Conservation (phyloP, 2,113 vertebrate genomes). For the Megatriorchis doriae region DNA sequence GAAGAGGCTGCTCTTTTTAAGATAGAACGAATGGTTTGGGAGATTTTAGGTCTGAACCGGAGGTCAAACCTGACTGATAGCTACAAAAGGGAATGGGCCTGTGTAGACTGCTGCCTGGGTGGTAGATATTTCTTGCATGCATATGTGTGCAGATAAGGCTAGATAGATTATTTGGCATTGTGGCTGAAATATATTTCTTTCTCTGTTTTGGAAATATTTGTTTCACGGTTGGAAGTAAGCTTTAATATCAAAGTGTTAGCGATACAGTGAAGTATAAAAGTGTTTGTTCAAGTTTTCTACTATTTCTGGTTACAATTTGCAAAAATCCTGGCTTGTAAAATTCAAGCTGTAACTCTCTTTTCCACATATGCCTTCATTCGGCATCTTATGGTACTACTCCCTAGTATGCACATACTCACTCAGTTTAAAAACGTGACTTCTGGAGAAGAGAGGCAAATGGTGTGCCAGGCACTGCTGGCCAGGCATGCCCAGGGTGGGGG, state of each 20-base stretch:
- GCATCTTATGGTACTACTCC: neutral
- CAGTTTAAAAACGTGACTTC: neutral
- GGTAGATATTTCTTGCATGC: neutral
- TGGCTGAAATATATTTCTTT: neutral
- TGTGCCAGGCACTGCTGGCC: neutral
- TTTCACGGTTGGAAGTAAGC: neutral
- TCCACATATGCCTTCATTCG: neutral
- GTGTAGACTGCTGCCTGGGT: neutral
- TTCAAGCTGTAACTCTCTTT: neutral
- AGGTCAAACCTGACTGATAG: constrained; percentile 48
- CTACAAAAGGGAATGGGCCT: neutral
- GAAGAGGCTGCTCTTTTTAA: neutral
- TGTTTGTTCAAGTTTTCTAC: neutral
- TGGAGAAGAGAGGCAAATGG: neutral
- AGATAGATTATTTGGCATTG: neutral
- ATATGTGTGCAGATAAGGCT: constrained; percentile 19
- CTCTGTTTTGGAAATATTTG: neutral
- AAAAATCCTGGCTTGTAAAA: neutral
- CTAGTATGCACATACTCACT: neutral
- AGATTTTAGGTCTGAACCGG: constrained; percentile 42
- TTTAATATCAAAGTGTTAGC: neutral
- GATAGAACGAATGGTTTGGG: constrained; percentile 19
- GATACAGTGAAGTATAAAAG: neutral
- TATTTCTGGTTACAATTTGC: neutral
- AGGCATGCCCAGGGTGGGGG: neutral